Evolutionary conservation across 1,140 invertebrate species (phyloP).

Genomic region (Nephila pilipes): DNA sequence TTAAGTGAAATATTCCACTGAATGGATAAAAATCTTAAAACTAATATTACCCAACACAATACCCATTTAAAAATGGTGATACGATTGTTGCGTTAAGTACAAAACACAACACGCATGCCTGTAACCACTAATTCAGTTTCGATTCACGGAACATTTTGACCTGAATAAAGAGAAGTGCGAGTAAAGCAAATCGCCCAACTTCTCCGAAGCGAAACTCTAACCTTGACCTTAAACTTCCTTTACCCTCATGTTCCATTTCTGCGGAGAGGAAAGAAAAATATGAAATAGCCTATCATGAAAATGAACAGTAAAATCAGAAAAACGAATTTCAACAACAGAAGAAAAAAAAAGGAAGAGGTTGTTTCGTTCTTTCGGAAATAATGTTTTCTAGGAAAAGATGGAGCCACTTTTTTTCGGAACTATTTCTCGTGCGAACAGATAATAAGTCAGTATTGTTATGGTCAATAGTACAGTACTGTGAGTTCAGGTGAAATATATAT

Average conservation of each 20-base stretch:
- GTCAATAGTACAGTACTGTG: slow-evolving; percentile 5
- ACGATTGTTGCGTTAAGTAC: not conserved
- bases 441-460: slow-evolving; percentile 22
- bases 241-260: slow-evolving; percentile 47
- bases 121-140: not conserved
- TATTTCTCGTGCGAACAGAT: not conserved
- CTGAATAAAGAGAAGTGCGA: not conserved
- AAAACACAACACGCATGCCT: not conserved
- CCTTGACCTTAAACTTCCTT: slow-evolving; percentile 64
- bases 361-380: slow-evolving; percentile 49
- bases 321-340: not conserved
- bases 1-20: too few species aligned
- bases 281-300: slow-evolving; percentile 5
- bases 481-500: not conserved
- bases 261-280: not conserved
- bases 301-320: not conserved
- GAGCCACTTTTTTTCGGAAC: slow-evolving; percentile 29
- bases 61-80: not conserved
- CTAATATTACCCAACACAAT: not conserved
- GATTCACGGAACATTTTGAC: slow-evolving; percentile 33
- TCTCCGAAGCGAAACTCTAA: slow-evolving; percentile 44
- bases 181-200: not conserved
- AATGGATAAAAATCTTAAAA: not conserved
- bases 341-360: not conserved
- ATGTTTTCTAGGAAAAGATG: slow-evolving; percentile 22